Conservation (phyloP, 2,797 vertebrate genomes). For the Pangasius sanitwongsei region DNA sequence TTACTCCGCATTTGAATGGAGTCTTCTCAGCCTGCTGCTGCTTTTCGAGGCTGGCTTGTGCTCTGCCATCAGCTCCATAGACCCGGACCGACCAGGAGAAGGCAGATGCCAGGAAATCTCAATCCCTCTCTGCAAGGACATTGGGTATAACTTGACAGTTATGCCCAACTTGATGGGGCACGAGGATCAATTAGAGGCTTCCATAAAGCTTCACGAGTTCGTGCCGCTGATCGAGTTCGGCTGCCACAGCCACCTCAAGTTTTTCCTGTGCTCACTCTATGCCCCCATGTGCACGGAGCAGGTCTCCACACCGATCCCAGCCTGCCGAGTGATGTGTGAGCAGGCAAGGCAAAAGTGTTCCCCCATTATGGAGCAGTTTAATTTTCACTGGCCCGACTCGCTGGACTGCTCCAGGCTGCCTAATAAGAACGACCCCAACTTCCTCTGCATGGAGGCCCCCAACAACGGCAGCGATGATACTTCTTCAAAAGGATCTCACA, state of each 20-base stretch:
- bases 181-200: slow-evolving; percentile 91
- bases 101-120: slow-evolving; percentile 91
- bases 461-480: slow-evolving; percentile 91
- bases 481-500: slow-evolving; percentile 82
- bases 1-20: slow-evolving; percentile 57
- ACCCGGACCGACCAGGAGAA: slow-evolving; percentile 87
- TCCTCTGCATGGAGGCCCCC: slow-evolving; percentile 97
- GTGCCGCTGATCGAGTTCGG: slow-evolving; percentile 93
- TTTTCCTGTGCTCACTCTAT: slow-evolving; percentile 96
- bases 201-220: slow-evolving; percentile 95
- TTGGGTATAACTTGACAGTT: slow-evolving; percentile 96
- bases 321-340: slow-evolving; percentile 95
- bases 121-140: slow-evolving; percentile 95
- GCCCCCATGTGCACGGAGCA: slow-evolving; percentile 99
- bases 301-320: slow-evolving; percentile 95
- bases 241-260: slow-evolving; percentile 93
- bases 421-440: slow-evolving; percentile 96
- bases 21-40: slow-evolving; percentile 62
- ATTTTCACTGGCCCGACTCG: slow-evolving; percentile 94
- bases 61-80: slow-evolving; percentile 88
- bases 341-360: slow-evolving; percentile 92
- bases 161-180: slow-evolving; percentile 99
- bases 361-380: slow-evolving; percentile 93
- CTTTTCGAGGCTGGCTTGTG: slow-evolving; percentile 65
- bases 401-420: slow-evolving; percentile 92